Evolutionary conservation across 1,140 invertebrate species (phyloP).

Genomic region (Reticulitermes speratus): DNA sequence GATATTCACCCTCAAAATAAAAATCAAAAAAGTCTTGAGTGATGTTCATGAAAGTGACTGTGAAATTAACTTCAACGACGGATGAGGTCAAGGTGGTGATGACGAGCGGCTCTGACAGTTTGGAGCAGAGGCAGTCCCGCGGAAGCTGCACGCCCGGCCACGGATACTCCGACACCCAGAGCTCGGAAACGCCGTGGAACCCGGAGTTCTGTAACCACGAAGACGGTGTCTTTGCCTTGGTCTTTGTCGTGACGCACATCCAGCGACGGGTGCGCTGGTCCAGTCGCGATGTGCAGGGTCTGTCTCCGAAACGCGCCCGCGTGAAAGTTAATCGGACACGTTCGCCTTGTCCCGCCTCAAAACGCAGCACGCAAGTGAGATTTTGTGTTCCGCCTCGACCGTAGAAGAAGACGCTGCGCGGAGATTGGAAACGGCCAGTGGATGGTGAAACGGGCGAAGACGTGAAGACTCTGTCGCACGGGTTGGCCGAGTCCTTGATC

Average conservation of each 20-base stretch:
- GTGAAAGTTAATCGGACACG: slow-evolving; percentile 60
- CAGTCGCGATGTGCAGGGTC: slow-evolving; percentile 61
- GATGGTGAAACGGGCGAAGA: slow-evolving; percentile 35
- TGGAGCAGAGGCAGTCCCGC: slow-evolving; percentile 73
- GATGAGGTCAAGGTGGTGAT: slow-evolving; percentile 63
- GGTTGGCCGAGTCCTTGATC: slow-evolving; percentile 52
- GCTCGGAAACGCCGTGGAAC: slow-evolving; percentile 50
- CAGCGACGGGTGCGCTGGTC: slow-evolving; percentile 65
- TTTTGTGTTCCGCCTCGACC: slow-evolving; percentile 74
- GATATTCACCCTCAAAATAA: slow-evolving; percentile 75
- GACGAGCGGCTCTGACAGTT: slow-evolving; percentile 60
- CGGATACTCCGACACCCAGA: slow-evolving; percentile 70
- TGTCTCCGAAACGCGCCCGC: slow-evolving; percentile 65
- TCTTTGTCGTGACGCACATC: slow-evolving; percentile 56
- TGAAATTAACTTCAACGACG: slow-evolving; percentile 70
- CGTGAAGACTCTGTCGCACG: slow-evolving; percentile 62
- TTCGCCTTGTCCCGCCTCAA: slow-evolving; percentile 66
- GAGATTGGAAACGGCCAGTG: slow-evolving; percentile 68
- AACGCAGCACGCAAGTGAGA: slow-evolving; percentile 71
- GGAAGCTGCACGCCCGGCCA: slow-evolving; percentile 65
- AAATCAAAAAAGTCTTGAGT: slow-evolving; percentile 79
- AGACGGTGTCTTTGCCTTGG: slow-evolving; percentile 45
- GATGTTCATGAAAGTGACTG: slow-evolving; percentile 75
- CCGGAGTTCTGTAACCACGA: slow-evolving; percentile 36
- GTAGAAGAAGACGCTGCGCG: slow-evolving; percentile 77